These are phyloP conservation scores for Nasonia longicornis DNA, from an alignment of 1,140 invertebrate genomes.

Conservation along the genomic window DNA sequence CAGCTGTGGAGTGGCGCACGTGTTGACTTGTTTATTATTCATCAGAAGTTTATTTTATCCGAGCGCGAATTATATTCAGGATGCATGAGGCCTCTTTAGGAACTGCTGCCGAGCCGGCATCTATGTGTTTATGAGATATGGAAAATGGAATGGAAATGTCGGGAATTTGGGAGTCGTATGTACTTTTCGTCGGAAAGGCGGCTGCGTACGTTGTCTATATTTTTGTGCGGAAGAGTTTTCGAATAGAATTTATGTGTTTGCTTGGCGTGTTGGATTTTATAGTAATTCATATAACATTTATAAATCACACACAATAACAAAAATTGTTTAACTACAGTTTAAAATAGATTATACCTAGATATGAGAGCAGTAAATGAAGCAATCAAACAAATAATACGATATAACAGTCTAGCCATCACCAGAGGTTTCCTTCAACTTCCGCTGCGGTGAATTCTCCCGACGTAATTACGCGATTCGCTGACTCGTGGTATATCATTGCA, in stretches of 20 bases:
- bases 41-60: constrained; percentile 25
- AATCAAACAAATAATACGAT: constrained; percentile 17
- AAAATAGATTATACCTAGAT: too few relatives aligned
- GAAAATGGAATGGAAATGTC: not conserved
- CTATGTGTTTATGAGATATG: not conserved
- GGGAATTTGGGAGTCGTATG: too few relatives aligned
- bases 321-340: not conserved
- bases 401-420: not conserved
- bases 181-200: too few relatives aligned
- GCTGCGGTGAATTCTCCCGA: not conserved
- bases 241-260: too few relatives aligned
- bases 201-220: too few relatives aligned
- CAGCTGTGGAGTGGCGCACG: not conserved
- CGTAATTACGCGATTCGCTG: constrained; percentile 27
- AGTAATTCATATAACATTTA: too few relatives aligned
- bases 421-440: not conserved
- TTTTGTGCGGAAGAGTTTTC: too few relatives aligned
- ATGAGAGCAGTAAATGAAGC: not conserved
- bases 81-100: not conserved
- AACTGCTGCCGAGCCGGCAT: not conserved
- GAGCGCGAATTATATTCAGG: not conserved
- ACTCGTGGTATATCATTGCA: constrained; percentile 12
- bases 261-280: too few relatives aligned
- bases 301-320: too few relatives aligned
- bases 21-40: constrained; percentile 38